Evolutionary conservation across 2,113 vertebrate genomes (phyloP).

Genomic region (Apodemus sylvaticus): DNA sequence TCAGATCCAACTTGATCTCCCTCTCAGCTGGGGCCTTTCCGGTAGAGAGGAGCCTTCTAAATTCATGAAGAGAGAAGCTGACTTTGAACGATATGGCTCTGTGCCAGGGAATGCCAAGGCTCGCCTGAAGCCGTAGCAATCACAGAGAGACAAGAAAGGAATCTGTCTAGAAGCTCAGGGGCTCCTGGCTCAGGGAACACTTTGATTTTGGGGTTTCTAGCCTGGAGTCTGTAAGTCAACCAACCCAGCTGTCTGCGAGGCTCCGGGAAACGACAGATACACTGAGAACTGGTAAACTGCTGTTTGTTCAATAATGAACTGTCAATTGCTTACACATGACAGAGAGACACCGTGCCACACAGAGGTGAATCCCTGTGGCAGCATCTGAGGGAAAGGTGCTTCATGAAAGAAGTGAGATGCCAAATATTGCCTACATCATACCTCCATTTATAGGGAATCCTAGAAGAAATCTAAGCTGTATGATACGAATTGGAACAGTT

Average conservation of each 20-base stretch:
- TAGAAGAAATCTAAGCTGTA: neutral
- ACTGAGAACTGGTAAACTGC: neutral
- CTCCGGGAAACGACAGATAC: neutral
- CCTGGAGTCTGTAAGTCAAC: neutral
- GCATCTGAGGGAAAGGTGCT: neutral
- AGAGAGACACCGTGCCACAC: neutral
- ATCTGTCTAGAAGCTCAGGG: neutral
- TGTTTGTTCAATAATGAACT: neutral
- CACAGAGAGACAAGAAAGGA: neutral
- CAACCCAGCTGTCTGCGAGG: neutral
- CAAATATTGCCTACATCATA: neutral
- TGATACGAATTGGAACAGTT: neutral
- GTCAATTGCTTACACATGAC: neutral
- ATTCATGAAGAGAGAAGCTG: neutral
- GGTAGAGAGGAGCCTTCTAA: neutral
- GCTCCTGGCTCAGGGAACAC: neutral
- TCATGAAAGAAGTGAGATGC: neutral
- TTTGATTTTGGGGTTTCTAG: neutral
- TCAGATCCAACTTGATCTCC: neutral
- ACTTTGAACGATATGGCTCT: rapidly evolving
- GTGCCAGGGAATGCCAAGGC: neutral
- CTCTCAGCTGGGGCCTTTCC: neutral
- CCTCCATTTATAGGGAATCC: neutral
- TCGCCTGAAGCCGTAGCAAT: too few species aligned
- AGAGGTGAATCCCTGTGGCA: neutral